Percentiles rank a stretch among this genome's conserved stretches.
These are phyloP conservation scores for Ceyx cyanopectus DNA, from an alignment of 2,113 vertebrate genomes.

Conservation along the genomic window DNA sequence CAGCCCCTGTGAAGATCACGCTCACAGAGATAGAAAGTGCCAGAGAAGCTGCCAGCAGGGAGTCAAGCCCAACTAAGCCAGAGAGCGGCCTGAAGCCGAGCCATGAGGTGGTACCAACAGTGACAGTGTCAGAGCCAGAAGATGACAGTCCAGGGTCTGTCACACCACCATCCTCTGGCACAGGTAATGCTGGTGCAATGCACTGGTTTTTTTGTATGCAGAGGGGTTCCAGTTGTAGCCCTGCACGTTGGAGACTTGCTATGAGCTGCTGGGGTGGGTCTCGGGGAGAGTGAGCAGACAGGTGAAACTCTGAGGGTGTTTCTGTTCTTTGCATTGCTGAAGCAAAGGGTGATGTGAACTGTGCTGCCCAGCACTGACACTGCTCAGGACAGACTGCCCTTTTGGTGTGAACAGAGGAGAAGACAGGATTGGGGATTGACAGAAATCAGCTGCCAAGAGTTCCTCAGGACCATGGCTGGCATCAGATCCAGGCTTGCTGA, in stretches of 20 bases:
- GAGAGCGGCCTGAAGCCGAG: slow-evolving; percentile 86
- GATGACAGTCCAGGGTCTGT: slow-evolving; percentile 92
- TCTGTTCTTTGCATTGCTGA: neutral
- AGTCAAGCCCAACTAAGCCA: slow-evolving; percentile 57
- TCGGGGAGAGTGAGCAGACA: fast-evolving
- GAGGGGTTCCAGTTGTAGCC: neutral
- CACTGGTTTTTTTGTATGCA: neutral
- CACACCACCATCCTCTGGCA: slow-evolving; percentile 90
- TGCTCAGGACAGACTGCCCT: neutral
- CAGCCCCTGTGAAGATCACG: slow-evolving; percentile 87
- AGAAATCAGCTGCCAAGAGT: neutral
- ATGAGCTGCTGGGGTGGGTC: neutral
- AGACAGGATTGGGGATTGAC: neutral
- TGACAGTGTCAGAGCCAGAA: slow-evolving; percentile 94
- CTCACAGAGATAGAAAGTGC: slow-evolving; percentile 82
- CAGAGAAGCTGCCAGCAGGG: slow-evolving; percentile 45
- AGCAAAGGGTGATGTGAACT: fast-evolving
- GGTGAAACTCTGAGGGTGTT: neutral
- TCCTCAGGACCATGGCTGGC: fast-evolving
- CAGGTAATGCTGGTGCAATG: slow-evolving; percentile 65
- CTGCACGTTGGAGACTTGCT: fast-evolving
- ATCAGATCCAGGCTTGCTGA: neutral
- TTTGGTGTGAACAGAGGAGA: neutral
- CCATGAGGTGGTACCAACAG: slow-evolving; percentile 88
- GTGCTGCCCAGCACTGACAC: neutral